A percentile compares a stretch with the other conserved stretches of the same genome.
Conservation (phyloP, 1,140 invertebrate species). For the Plodia interpunctella region DNA sequence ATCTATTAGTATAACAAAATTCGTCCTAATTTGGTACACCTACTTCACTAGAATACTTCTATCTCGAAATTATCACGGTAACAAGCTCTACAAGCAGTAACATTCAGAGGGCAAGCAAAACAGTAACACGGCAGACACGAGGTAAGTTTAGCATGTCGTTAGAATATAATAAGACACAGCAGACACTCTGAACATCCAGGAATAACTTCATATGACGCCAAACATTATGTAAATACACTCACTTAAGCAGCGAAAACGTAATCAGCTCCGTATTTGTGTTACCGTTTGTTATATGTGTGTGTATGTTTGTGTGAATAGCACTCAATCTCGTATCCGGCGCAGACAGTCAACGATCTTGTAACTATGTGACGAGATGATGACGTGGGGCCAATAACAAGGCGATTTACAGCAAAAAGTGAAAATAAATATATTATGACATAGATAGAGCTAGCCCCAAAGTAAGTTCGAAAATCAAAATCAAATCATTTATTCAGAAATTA, state of each 20-base stretch:
- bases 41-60: too few relatives aligned
- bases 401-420: not conserved
- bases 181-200: not conserved
- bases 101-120: too few relatives aligned
- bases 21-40: too few relatives aligned
- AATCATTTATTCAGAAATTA: too few relatives aligned
- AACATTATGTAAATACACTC: not conserved
- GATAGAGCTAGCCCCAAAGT: too few relatives aligned
- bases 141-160: not conserved
- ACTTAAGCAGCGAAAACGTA: not conserved
- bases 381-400: conserved; percentile 12
- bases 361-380: not conserved
- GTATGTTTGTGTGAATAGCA: conserved; percentile 8
- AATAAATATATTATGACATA: not conserved
- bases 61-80: too few relatives aligned
- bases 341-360: conserved; percentile 29
- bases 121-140: too few relatives aligned
- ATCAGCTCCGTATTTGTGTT: not conserved
- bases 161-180: not conserved
- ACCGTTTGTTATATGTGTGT: too few relatives aligned
- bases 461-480: too few relatives aligned
- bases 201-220: not conserved
- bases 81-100: too few relatives aligned
- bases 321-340: conserved; percentile 17
- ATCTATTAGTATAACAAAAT: too few relatives aligned